These are phyloP conservation scores for Xenentodon cancila DNA, from an alignment of 2,797 vertebrate genomes.

Conservation along the genomic window DNA sequence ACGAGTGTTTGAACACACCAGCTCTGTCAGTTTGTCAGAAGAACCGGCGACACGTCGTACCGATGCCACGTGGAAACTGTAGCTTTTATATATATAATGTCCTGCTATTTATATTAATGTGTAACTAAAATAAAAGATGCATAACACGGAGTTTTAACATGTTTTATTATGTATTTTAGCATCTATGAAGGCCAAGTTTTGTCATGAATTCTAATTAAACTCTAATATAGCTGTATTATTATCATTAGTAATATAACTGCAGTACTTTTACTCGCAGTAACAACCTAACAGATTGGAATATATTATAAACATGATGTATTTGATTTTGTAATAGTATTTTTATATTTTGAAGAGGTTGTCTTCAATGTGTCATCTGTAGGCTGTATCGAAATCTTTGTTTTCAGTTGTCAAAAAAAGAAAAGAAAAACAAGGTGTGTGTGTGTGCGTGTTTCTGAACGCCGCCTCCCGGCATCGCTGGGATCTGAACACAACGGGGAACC, in stretches of 20 bases:
- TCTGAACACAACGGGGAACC: slow-evolving; percentile 6
- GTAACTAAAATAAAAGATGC: slow-evolving; percentile 55
- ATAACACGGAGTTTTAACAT: slow-evolving; percentile 56
- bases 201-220: slow-evolving; percentile 73
- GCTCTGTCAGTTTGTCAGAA: slow-evolving; percentile 22
- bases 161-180: slow-evolving; percentile 36
- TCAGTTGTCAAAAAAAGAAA: not conserved
- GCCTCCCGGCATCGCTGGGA: slow-evolving; percentile 6
- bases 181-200: not conserved
- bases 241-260: slow-evolving; percentile 64
- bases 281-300: slow-evolving; percentile 90
- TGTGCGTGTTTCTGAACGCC: too few relatives aligned
- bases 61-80: slow-evolving; percentile 26
- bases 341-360: slow-evolving; percentile 62
- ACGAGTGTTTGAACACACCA: too few relatives aligned
- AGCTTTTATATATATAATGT: slow-evolving; percentile 57
- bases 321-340: slow-evolving; percentile 75
- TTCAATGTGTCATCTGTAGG: slow-evolving; percentile 44
- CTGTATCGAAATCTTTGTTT: slow-evolving; percentile 20
- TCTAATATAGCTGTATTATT: slow-evolving; percentile 76
- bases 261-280: slow-evolving; percentile 72
- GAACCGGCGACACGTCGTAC: slow-evolving; percentile 40
- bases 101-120: slow-evolving; percentile 65
- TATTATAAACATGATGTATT: slow-evolving; percentile 83
- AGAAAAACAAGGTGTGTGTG: too few relatives aligned